A percentile compares a stretch with the other conserved stretches of the same genome.
phyloP scores from a whole-genome alignment of 2,113 vertebrate genomes.

The Colossoma macropomum region DNA sequence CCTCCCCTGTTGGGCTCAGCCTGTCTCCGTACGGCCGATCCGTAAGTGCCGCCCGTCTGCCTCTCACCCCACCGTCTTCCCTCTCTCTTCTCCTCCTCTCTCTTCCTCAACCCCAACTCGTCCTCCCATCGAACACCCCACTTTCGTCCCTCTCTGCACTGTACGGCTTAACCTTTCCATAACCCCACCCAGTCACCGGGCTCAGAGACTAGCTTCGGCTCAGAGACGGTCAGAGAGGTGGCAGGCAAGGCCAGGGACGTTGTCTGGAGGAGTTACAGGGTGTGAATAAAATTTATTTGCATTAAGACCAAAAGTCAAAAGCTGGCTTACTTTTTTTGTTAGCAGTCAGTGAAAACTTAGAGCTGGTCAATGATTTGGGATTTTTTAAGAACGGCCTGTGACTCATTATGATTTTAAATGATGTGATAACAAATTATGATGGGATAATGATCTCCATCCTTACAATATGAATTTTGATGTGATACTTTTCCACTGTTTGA shows the following conservation, averaged over 20 bases:
- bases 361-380: not conserved
- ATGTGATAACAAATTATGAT: not conserved
- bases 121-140: constrained; percentile 49
- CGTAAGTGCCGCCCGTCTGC: constrained; percentile 78
- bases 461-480: too few relatives aligned
- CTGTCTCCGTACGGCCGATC: constrained; percentile 81
- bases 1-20: constrained; percentile 80
- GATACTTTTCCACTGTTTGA: not conserved
- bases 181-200: constrained; percentile 59
- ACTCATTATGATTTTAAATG: too few relatives aligned
- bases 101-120: constrained; percentile 54
- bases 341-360: not conserved
- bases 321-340: not conserved
- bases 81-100: constrained; percentile 63
- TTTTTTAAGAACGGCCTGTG: too few relatives aligned
- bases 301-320: not conserved
- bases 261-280: not conserved
- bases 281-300: not conserved
- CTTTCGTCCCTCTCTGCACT: constrained; percentile 69
- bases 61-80: constrained; percentile 64
- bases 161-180: constrained; percentile 75
- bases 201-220: constrained; percentile 80
- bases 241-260: constrained; percentile 25
- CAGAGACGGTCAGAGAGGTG: constrained; percentile 54
- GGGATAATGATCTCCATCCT: too few relatives aligned